Conservation (phyloP, 2,888 invertebrate genomes). For the Heliconius aoede region DNA sequence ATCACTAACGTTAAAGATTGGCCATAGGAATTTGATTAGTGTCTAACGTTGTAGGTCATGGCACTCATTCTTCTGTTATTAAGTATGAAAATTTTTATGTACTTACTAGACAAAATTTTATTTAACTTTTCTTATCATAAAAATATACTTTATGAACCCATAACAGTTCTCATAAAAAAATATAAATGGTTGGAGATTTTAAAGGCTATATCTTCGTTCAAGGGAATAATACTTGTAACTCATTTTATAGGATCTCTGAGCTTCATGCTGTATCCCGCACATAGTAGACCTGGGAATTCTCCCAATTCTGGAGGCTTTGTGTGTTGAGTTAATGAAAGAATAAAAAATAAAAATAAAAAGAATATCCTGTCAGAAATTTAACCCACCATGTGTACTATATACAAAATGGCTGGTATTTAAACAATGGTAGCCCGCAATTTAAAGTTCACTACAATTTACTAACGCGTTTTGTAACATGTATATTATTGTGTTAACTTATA, state of each 20-base stretch:
- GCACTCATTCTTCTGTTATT: too few relatives aligned
- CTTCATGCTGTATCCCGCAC: too few relatives aligned
- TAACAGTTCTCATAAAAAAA: too few relatives aligned
- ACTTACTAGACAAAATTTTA: neutral
- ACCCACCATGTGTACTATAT: slow-evolving; percentile 32
- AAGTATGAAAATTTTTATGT: neutral
- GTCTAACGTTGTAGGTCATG: too few relatives aligned
- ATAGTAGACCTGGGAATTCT: too few relatives aligned
- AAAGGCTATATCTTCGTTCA: too few relatives aligned
- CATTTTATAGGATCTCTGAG: too few relatives aligned
- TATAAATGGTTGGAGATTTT: too few relatives aligned
- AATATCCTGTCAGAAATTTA: neutral
- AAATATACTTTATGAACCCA: neutral
- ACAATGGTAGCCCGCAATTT: slow-evolving; percentile 58
- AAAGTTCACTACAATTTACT: slow-evolving; percentile 54
- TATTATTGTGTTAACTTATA: slow-evolving; percentile 46
- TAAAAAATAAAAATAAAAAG: neutral
- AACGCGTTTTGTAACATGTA: slow-evolving; percentile 50
- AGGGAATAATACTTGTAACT: too few relatives aligned
- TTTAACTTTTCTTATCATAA: neutral
- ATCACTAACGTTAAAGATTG: too few relatives aligned
- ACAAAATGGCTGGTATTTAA: slow-evolving; percentile 62
- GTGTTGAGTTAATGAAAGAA: neutral
- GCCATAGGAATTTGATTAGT: too few relatives aligned
- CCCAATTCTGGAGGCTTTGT: too few relatives aligned